Conservation (phyloP, 2,888 invertebrate genomes). For the Eucera pruinosa region DNA sequence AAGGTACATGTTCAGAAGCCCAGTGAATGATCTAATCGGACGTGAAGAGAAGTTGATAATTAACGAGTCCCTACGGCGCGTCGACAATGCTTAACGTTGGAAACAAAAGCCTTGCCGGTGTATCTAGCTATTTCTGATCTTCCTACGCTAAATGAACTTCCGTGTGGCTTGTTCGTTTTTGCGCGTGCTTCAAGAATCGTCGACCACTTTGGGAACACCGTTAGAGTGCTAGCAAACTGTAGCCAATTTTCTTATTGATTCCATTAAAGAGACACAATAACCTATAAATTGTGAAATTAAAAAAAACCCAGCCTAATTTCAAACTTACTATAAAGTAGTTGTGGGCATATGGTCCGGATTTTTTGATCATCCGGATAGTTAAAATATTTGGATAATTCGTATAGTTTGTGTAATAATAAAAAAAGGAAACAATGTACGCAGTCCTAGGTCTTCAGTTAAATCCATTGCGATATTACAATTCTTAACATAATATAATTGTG, state of each 20-base stretch:
- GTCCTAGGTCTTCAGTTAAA: no score
- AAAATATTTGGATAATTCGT: no score
- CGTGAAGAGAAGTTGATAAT: conserved; percentile 43
- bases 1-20: not conserved
- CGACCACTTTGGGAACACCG: conserved; percentile 37
- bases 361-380: no score
- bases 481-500: no score
- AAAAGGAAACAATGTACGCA: no score
- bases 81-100: conserved; percentile 40
- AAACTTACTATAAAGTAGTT: no score
- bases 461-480: no score
- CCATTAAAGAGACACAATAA: conserved; percentile 1
- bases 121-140: conserved; percentile 39
- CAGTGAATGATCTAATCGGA: conserved; percentile 25
- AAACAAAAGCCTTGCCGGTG: conserved; percentile 45
- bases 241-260: conserved; percentile 23
- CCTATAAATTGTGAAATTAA: no score
- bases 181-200: conserved; percentile 30
- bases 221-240: conserved; percentile 28
- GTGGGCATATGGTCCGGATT: no score
- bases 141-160: conserved; percentile 51
- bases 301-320: no score
- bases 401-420: no score
- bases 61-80: conserved; percentile 36
- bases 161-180: conserved; percentile 43